These are phyloP conservation scores for Cacatua alba DNA, from an alignment of 2,113 vertebrate genomes.

Conservation along the genomic window DNA sequence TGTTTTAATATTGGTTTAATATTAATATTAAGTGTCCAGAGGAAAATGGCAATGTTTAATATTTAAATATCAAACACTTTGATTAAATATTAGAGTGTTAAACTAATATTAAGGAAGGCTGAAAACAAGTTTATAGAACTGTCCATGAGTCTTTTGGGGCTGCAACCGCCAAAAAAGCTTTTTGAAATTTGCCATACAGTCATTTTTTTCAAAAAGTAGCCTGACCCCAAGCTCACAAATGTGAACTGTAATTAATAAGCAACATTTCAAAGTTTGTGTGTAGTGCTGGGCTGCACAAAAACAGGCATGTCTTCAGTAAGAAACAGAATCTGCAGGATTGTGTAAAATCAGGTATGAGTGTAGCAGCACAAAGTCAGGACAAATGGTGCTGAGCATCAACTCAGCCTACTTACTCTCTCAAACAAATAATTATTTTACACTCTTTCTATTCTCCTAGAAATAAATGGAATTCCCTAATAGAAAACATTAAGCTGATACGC, in stretches of 20 bases:
- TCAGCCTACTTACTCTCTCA: not conserved
- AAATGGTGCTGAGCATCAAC: not conserved
- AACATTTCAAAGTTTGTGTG: not conserved
- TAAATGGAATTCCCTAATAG: not conserved
- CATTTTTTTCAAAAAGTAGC: not conserved
- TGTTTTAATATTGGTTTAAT: slow-evolving; percentile 38
- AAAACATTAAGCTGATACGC: not conserved
- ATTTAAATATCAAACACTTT: slow-evolving; percentile 46
- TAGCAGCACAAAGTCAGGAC: not conserved
- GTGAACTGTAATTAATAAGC: not conserved
- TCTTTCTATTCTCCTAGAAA: not conserved
- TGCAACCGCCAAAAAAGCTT: not conserved
- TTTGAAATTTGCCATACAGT: not conserved
- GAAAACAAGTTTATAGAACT: not conserved
- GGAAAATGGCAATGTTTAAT: slow-evolving; percentile 32
- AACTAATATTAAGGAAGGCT: slow-evolving; percentile 16
- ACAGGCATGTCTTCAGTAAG: not conserved
- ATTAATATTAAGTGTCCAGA: not conserved
- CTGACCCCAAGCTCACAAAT: not conserved
- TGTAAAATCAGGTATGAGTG: not conserved
- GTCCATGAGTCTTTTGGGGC: not conserved
- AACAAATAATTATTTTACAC: not conserved
- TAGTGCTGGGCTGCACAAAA: not conserved
- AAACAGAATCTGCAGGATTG: not conserved
- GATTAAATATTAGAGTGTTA: slow-evolving; percentile 29